Percentiles rank a stretch among this genome's conserved stretches.
Conservation (phyloP, 2,113 vertebrate species). For the Galeopterus variegatus region DNA sequence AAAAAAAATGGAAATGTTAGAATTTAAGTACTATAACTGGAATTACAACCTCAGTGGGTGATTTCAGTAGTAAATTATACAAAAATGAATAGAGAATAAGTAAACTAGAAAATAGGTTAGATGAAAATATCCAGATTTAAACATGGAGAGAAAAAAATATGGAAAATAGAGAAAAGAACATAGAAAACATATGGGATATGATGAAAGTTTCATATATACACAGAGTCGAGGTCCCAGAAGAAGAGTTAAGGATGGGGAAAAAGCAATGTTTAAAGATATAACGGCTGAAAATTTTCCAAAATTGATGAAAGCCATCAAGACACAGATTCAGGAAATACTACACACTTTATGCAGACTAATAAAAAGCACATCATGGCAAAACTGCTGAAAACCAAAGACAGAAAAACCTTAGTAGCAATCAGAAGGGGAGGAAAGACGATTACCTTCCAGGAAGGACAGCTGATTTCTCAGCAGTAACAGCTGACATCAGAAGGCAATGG, state of each 20-base stretch:
- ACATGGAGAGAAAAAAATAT: no score
- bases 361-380: neutral
- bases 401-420: neutral
- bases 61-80: neutral
- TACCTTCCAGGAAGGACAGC: neutral
- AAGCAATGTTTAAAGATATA: no score
- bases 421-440: neutral
- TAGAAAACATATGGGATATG: accelerated
- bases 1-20: neutral
- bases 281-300: neutral
- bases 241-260: neutral
- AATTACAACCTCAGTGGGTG: neutral
- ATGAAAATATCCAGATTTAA: neutral
- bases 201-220: accelerated
- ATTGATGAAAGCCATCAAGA: neutral
- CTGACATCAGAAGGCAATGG: neutral
- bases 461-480: neutral
- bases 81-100: neutral
- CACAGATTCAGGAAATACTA: neutral
- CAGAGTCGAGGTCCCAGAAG: neutral
- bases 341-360: neutral
- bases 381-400: neutral
- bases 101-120: neutral
- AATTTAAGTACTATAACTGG: neutral
- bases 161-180: neutral